Percentiles rank a stretch among this genome's conserved stretches.
phyloP scores from a whole-genome alignment of 2,888 invertebrate genomes.

The Lumbricus terrestris region DNA sequence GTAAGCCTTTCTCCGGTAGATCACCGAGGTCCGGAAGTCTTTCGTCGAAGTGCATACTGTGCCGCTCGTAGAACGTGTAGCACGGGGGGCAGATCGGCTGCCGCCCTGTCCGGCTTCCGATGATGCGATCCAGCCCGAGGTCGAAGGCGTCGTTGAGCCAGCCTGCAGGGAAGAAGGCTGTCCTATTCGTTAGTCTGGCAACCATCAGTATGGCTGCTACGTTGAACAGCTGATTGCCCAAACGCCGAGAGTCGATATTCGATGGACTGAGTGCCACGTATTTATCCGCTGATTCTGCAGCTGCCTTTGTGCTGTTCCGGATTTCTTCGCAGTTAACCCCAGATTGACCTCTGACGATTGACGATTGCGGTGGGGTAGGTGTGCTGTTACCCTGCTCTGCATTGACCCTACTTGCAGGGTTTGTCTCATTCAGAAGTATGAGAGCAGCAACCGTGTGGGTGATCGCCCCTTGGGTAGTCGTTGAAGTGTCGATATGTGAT shows the following conservation, averaged over 20 bases:
- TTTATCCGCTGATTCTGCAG: background rate
- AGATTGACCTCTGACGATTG: background rate
- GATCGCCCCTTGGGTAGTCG: background rate
- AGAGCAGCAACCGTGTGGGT: too few relatives aligned
- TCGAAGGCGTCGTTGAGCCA: constrained; percentile 13
- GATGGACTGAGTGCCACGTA: background rate
- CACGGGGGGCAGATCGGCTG: background rate
- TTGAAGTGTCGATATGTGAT: background rate
- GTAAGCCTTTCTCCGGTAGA: background rate
- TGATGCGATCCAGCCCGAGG: background rate
- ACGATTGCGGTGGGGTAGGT: background rate
- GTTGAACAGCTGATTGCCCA: constrained; percentile 20
- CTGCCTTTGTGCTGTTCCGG: background rate
- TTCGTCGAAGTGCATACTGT: background rate
- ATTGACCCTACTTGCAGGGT: background rate
- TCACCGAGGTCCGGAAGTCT: background rate
- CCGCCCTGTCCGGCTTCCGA: background rate
- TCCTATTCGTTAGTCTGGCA: background rate
- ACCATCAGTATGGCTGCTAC: background rate
- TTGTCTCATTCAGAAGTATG: background rate
- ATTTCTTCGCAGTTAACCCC: background rate
- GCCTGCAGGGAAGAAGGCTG: background rate
- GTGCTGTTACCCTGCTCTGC: background rate
- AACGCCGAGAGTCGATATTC: background rate
- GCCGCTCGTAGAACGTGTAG: background rate